Base-by-base conservation (phyloP, 2,113 vertebrate genomes). In the Corythornis vintsioides region DNA sequence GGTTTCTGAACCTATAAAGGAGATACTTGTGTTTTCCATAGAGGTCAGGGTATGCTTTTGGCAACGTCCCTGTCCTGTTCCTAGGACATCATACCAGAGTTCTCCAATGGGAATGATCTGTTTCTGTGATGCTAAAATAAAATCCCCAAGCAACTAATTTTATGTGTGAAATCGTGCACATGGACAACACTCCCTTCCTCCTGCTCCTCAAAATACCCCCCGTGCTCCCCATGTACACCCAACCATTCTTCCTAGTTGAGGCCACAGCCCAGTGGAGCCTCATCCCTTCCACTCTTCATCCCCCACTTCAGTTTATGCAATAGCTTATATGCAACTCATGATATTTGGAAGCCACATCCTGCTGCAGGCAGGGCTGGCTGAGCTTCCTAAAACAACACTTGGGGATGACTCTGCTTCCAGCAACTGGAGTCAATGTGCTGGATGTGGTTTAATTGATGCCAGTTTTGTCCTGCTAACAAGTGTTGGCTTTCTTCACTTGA, bases 261-360 rank as follows among this genome's bases (percentile, higher is more conserved):
- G 56, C 48, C 60, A 64, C 92, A 92, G 40, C 47, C 61, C 57
- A 59, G 43, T 21, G 53, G 65, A 95, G 56, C 69, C 63, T 91
- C 78, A 91, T 71, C 64, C 40, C 26, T 76, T 71, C 67, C 40
- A 77, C 60, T 29, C 64, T 35, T 71, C 20, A 25, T 35, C 15
- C 33, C 81, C n/a, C 42, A 28, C 0, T 65, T 55, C 42, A 20
- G 47, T 87, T 95, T 96, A 87, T 0, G 2, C 86, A 91, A 93
- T 28, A 79, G 33, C 47, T 82, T 70, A 83, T 59, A 92, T 31
- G 71, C 60, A 92, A 93, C 0, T 2, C 0, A 0, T 67, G 82
- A 79, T 70, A 79, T 73, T 92, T 90, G 92, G 94, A 96, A 95
- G 86, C 86, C 81, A 87, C 91, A 95, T 95, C 91, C 91, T 95